phyloP scores from a whole-genome alignment of 2,113 vertebrate species.

The Ammodytes marinus region DNA sequence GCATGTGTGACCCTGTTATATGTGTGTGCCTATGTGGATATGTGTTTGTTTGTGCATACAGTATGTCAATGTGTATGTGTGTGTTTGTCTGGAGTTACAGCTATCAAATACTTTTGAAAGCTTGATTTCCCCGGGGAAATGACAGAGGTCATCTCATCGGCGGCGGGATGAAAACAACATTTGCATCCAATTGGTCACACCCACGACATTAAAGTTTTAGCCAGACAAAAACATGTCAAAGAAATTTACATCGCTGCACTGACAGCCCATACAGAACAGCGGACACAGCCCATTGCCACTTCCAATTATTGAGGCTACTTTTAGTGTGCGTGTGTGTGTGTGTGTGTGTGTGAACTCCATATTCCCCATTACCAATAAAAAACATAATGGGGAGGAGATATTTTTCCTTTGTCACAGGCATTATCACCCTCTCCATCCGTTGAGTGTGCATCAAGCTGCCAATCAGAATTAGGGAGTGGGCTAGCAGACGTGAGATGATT shows the following conservation, averaged over 20 bases:
- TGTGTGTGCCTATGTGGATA: slow-evolving; percentile 30
- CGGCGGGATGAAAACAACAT: slow-evolving; percentile 96
- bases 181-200: slow-evolving; percentile 98
- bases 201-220: slow-evolving; percentile 97
- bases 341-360: slow-evolving; percentile 84
- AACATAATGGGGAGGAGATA: slow-evolving; percentile 86
- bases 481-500: slow-evolving; percentile 82
- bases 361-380: slow-evolving; percentile 90
- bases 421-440: slow-evolving; percentile 84
- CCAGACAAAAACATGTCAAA: slow-evolving; percentile 98
- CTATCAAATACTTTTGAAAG: slow-evolving; percentile 91
- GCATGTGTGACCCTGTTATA: slow-evolving; percentile 44
- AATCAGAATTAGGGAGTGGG: slow-evolving; percentile 86
- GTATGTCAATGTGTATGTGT: slow-evolving; percentile 33
- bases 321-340: slow-evolving; percentile 87
- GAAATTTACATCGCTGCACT: slow-evolving; percentile 95
- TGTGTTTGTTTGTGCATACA: slow-evolving; percentile 50
- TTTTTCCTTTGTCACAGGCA: slow-evolving; percentile 83
- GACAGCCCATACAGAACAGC: slow-evolving; percentile 90
- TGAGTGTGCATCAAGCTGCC: slow-evolving; percentile 85
- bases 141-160: slow-evolving; percentile 95
- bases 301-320: slow-evolving; percentile 90
- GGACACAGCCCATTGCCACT: slow-evolving; percentile 87
- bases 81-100: slow-evolving; percentile 72
- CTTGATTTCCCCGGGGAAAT: slow-evolving; percentile 93